Base-by-base conservation (phyloP, 1,140 invertebrate genomes). In the Diploscapter pachys region DNA sequence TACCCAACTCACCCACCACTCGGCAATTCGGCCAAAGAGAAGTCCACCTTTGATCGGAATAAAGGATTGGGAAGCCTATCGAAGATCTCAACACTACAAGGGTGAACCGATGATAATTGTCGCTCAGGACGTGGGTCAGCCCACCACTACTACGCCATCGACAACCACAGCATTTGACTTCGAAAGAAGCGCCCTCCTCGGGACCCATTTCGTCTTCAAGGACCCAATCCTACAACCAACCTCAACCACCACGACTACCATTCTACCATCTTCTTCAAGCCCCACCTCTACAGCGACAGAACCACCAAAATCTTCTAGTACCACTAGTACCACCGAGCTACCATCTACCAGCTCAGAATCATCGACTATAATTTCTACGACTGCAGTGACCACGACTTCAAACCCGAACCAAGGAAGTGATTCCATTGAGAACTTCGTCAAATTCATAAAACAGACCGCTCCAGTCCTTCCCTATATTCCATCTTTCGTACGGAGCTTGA, bases 401-500 rank as follows among this genome's bases (percentile, higher is more conserved):
- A 65, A 65, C 31, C 13, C 8, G 63, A 31, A 6, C 6, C 6
- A 56, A 48, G 3, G 50, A n/a, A 51, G 31, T 52, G 3, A 48
- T 49, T 55, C 62, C 9, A 54, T 51, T 66, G 6, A 56, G 5
- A 78, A 78, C 48, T 64, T 77, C 50, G 74, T 78, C 51, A 78
- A 70, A 13, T 76, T 78, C 49, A 51, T 78, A 6, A 78, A 70
- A 52, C 67, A 78, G 63, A 72, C 74, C 5, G 75, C 75, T 3
- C 77, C 77, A 2, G 56, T 78, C 5, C 66, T 78, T n/a, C 77
- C 77, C 1, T 72, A 72, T n/a, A 77, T 78, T 50, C 77, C 77
- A 11, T 63, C 70, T 9, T 71, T 78, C 4, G 73, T 78, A 4
- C 50, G 73, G 31, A 76, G 73, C 9, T 48, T 78, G 3, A 71